Conservation (phyloP, 2,113 vertebrate genomes). For the Rhabdomys dilectus region DNA sequence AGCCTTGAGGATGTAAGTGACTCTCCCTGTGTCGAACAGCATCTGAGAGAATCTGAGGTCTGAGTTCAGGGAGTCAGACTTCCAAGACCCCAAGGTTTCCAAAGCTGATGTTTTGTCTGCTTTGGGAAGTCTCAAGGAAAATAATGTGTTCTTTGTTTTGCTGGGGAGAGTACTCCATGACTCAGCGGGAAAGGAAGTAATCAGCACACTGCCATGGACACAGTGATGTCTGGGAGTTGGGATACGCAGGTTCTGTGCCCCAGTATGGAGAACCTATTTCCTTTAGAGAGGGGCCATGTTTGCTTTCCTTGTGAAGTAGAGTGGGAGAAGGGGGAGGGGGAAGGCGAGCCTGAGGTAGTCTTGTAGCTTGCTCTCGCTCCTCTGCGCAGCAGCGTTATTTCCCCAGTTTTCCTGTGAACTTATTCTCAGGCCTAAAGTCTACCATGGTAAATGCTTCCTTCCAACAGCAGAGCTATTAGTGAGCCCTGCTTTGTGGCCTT, state of each 20-base stretch:
- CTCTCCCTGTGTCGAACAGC: background rate
- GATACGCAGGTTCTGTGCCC: background rate
- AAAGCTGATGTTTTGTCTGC: background rate
- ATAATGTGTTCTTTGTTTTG: background rate
- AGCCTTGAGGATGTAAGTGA: background rate
- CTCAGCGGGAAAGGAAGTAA: background rate
- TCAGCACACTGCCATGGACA: background rate
- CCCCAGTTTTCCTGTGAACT: background rate
- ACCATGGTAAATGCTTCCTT: background rate
- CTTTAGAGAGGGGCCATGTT: background rate
- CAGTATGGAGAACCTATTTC: fast-evolving
- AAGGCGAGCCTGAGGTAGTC: background rate
- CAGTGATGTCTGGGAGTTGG: background rate
- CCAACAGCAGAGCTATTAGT: background rate
- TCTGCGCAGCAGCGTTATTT: background rate
- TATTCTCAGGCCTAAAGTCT: background rate
- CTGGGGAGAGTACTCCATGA: background rate
- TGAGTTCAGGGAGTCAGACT: background rate
- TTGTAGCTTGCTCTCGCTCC: background rate
- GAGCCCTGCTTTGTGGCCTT: background rate
- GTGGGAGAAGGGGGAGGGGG: background rate
- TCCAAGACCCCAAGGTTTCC: too few species aligned
- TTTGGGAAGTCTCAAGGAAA: background rate
- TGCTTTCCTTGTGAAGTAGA: background rate
- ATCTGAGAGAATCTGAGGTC: background rate